phyloP scores from a whole-genome alignment of 2,888 invertebrate species.

The Anthophora plumipes region DNA sequence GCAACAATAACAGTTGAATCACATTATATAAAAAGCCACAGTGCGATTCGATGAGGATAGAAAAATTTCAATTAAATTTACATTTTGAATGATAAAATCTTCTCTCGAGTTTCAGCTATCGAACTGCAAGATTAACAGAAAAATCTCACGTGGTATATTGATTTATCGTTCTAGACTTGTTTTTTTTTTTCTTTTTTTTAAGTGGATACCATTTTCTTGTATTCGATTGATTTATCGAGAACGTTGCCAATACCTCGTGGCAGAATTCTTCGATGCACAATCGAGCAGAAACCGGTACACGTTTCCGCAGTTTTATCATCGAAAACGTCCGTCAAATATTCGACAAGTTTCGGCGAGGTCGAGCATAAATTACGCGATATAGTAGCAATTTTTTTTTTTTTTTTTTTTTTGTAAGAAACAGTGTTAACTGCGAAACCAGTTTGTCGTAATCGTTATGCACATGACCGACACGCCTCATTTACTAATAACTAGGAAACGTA shows the following conservation, averaged over 20 bases:
- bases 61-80: neutral
- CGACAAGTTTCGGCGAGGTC: neutral
- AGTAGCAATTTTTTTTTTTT: neutral
- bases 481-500: neutral
- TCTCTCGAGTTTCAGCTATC: neutral
- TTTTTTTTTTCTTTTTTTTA: neutral
- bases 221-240: neutral
- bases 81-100: neutral
- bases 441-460: neutral
- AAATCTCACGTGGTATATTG: too few species aligned
- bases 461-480: neutral
- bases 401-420: too few species aligned
- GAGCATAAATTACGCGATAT: neutral
- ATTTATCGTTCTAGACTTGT: too few species aligned
- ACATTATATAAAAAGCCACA: neutral
- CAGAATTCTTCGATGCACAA: neutral
- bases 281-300: neutral
- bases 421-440: neutral
- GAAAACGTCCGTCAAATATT: neutral
- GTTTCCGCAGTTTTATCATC: neutral
- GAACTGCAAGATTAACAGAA: neutral
- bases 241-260: neutral
- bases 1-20: constrained; percentile 4
- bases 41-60: neutral
- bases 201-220: neutral